Percentiles rank a stretch among this genome's conserved stretches.
Evolutionary conservation across 2,113 vertebrate genomes (phyloP).

Genomic region (Corvus cornix): DNA sequence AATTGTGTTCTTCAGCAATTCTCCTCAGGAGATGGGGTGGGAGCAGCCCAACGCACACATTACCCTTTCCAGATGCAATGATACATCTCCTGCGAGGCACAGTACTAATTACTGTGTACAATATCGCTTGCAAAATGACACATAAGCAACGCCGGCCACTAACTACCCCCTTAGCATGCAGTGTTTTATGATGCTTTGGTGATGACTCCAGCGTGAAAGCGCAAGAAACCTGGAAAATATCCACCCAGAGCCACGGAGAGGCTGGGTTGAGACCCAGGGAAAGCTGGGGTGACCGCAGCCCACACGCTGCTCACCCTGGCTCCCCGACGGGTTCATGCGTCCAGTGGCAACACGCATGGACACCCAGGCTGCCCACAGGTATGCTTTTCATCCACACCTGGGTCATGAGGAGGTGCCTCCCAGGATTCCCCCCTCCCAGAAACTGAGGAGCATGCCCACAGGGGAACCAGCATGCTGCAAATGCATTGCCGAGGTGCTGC

Average conservation of each 20-base stretch:
- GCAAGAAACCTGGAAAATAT: neutral
- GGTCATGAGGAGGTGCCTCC: neutral
- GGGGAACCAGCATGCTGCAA: neutral
- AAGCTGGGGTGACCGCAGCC: neutral
- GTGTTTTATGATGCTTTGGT: neutral
- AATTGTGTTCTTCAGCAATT: neutral
- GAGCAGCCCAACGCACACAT: neutral
- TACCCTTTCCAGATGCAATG: neutral
- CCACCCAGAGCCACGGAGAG: neutral
- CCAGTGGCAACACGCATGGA: neutral
- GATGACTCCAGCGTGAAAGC: neutral
- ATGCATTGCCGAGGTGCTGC: accelerated
- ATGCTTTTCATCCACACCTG: neutral
- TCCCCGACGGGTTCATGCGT: accelerated
- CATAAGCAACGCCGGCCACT: neutral
- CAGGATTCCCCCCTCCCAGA: neutral
- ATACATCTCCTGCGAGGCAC: neutral
- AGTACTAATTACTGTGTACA: neutral
- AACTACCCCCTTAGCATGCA: neutral
- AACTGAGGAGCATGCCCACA: neutral
- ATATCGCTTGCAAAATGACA: neutral
- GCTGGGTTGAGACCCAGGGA: neutral
- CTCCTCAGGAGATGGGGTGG: neutral
- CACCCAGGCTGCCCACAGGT: slow-evolving; percentile 14
- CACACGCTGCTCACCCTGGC: accelerated